Percentiles rank a stretch among this genome's conserved stretches.
Evolutionary conservation across 2,797 vertebrate species (phyloP).

Genomic region (Helostoma temminkii): DNA sequence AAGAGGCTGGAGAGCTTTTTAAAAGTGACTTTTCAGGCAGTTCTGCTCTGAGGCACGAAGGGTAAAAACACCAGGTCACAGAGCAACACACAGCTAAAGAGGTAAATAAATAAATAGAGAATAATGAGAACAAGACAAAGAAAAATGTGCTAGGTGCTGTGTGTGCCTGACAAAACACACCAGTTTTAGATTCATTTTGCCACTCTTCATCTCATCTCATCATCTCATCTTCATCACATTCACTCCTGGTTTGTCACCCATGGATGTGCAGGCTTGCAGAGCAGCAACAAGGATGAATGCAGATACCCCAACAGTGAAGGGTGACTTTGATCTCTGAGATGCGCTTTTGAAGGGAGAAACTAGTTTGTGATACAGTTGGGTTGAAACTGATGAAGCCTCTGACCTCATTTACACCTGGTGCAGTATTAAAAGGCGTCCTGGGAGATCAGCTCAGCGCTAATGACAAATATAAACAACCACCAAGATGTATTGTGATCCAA

Average conservation of each 20-base stretch:
- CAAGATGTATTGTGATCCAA: too few relatives aligned
- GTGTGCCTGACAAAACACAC: constrained; percentile 2
- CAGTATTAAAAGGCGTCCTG: too few relatives aligned
- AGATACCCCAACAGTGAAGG: constrained; percentile 1
- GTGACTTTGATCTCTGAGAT: neutral
- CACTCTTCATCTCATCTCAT: constrained; percentile 6
- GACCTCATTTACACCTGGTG: too few relatives aligned
- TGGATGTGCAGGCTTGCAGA: constrained; percentile 21
- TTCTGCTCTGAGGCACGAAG: constrained; percentile 7
- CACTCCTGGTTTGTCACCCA: constrained; percentile 26
- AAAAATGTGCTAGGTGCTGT: neutral
- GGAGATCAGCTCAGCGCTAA: too few relatives aligned
- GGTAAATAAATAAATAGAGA: constrained; percentile 26
- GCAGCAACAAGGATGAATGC: constrained; percentile 40
- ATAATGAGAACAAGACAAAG: constrained; percentile 2
- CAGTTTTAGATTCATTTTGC: neutral
- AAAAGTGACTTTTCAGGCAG: constrained; percentile 42
- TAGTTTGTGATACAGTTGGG: too few relatives aligned
- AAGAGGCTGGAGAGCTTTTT: constrained; percentile 48
- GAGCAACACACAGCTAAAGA: constrained; percentile 54
- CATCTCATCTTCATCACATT: constrained; percentile 16
- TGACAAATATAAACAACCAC: too few relatives aligned
- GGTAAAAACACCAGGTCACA: constrained; percentile 22
- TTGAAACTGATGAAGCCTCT: too few relatives aligned
- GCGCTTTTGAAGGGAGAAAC: too few relatives aligned